Conservation (phyloP, 2,888 invertebrate genomes). For the Nematopogon swammerdamellus region DNA sequence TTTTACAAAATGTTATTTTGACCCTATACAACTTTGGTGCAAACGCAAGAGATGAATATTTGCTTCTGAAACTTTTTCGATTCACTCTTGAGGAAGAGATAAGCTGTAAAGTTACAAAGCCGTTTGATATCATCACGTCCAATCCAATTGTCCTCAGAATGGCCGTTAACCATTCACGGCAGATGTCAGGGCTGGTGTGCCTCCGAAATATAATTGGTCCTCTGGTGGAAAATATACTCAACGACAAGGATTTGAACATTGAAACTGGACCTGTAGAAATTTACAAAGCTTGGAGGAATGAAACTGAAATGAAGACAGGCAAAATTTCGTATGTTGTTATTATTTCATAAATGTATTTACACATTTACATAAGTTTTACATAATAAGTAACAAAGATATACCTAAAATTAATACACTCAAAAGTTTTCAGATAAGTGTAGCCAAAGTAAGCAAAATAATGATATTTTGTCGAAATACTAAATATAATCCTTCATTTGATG, state of each 20-base stretch:
- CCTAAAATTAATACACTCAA: no score
- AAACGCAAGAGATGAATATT: slow-evolving; percentile 71
- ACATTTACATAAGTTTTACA: no score
- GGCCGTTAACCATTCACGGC: slow-evolving; percentile 70
- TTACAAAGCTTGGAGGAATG: slow-evolving; percentile 75
- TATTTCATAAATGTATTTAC: no score
- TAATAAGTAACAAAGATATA: no score
- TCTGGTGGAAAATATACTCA: slow-evolving; percentile 62
- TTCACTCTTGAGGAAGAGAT: slow-evolving; percentile 74
- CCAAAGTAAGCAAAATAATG: no score
- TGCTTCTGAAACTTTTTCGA: slow-evolving; percentile 67
- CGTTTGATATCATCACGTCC: slow-evolving; percentile 68
- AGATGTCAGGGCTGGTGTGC: slow-evolving; percentile 63
- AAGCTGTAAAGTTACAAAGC: slow-evolving; percentile 65
- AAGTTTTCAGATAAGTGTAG: no score
- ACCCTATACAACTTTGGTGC: slow-evolving; percentile 75
- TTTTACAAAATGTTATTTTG: slow-evolving; percentile 70
- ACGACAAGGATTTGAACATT: slow-evolving; percentile 62
- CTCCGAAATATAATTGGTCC: slow-evolving; percentile 68
- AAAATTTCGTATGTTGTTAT: slow-evolving; percentile 57
- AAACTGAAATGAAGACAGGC: slow-evolving; percentile 72
- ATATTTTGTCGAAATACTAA: no score
- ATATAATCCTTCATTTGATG: no score
- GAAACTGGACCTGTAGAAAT: slow-evolving; percentile 77
- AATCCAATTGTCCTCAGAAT: slow-evolving; percentile 72